A percentile compares a stretch with the other conserved stretches of the same genome.
phyloP scores from a whole-genome alignment of 1,140 invertebrate species.

The Heliconius eleuchia region DNA sequence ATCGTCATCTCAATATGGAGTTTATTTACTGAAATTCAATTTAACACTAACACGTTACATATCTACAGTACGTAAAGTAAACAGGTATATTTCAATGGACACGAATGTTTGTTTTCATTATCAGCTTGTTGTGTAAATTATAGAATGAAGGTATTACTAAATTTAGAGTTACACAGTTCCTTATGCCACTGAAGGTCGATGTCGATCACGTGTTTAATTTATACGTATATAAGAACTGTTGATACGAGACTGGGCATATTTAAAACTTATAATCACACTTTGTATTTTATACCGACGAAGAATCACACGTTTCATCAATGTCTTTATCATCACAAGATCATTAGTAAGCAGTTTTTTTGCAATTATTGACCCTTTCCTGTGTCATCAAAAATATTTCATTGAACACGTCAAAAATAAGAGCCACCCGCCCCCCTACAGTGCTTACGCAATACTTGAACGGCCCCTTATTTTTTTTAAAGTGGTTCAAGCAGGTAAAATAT shows the following conservation, averaged over 20 bases:
- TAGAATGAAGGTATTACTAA: conserved; percentile 1
- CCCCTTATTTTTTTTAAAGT: too few relatives aligned
- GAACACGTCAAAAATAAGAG: too few relatives aligned
- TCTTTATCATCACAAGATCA: too few relatives aligned
- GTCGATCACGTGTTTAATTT: not conserved
- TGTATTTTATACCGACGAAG: too few relatives aligned
- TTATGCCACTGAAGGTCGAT: not conserved
- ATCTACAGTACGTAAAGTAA: not conserved
- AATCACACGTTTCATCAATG: too few relatives aligned
- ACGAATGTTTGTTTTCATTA: not conserved
- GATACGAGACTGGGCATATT: not conserved
- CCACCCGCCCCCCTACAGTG: too few relatives aligned
- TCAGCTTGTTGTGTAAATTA: not conserved
- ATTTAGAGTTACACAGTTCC: not conserved
- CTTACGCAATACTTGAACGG: too few relatives aligned
- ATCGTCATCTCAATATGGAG: not conserved
- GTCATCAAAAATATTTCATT: too few relatives aligned
- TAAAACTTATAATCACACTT: too few relatives aligned
- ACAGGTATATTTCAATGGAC: not conserved
- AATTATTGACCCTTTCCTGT: too few relatives aligned
- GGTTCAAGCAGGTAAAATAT: too few relatives aligned
- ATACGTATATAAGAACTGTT: not conserved
- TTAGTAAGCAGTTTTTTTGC: too few relatives aligned
- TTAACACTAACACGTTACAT: not conserved
- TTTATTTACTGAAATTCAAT: not conserved